Evolutionary conservation across 1,140 invertebrate species (phyloP).

Genomic region (Arctopsyche grandis): DNA sequence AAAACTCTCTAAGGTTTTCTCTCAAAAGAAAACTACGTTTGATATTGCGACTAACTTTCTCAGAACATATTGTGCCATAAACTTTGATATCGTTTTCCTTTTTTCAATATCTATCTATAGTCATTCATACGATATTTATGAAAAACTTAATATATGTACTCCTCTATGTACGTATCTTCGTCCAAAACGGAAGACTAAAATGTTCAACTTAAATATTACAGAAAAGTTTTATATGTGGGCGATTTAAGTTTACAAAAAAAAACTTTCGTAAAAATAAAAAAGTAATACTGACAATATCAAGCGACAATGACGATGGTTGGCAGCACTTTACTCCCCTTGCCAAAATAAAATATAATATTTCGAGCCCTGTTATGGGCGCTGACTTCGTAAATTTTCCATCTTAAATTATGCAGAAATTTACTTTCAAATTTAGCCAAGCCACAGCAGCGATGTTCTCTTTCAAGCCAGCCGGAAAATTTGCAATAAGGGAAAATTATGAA

Average conservation of each 20-base stretch:
- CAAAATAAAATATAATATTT: no score
- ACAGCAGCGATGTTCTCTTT: background rate
- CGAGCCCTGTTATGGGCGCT: no score
- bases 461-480: background rate
- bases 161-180: background rate
- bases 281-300: no score
- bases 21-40: slow-evolving; percentile 16
- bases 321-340: no score
- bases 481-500: background rate
- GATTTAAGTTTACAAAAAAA: no score
- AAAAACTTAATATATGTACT: background rate
- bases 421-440: slow-evolving; percentile 7
- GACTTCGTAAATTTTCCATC: background rate
- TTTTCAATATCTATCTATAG: background rate
- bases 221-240: no score
- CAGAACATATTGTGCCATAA: slow-evolving; percentile 18
- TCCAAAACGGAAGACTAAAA: no score
- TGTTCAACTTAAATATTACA: no score
- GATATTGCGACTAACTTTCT: slow-evolving; percentile 24
- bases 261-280: no score
- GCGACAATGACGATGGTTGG: no score
- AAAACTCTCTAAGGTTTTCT: slow-evolving; percentile 32
- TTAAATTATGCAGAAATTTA: slow-evolving; percentile 19
- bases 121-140: background rate
- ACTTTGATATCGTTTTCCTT: slow-evolving; percentile 27